Percentiles rank a stretch among this genome's conserved stretches.
Evolutionary conservation across 2,888 invertebrate genomes (phyloP).

Genomic region (Brachyopa scutellaris): DNA sequence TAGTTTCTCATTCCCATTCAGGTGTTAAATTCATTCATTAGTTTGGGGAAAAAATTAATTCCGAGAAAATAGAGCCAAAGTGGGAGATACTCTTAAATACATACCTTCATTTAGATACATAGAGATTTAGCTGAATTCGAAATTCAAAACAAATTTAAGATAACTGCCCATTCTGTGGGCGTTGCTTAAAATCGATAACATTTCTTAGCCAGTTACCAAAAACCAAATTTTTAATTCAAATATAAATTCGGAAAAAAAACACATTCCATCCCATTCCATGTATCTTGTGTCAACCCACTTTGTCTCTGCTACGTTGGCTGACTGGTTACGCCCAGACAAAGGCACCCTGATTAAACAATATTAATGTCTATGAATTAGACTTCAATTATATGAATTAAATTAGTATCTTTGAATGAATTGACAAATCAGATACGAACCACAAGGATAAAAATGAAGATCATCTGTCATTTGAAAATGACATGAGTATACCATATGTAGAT

Average conservation of each 20-base stretch:
- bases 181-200: no score
- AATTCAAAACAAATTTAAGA: neutral
- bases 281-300: slow-evolving; percentile 13
- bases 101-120: no score
- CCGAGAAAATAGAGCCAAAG: neutral
- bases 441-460: no score
- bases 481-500: no score
- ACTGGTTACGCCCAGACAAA: slow-evolving; percentile 7
- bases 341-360: neutral
- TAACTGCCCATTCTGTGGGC: slow-evolving; percentile 39
- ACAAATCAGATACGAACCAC: neutral
- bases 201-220: no score
- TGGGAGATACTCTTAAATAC: neutral
- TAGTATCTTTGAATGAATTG: slow-evolving; percentile 10
- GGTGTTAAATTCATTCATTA: slow-evolving; percentile 66
- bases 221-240: no score
- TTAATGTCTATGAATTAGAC: slow-evolving; percentile 7
- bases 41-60: slow-evolving; percentile 20
- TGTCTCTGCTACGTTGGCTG: neutral
- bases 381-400: slow-evolving; percentile 29
- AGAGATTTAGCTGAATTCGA: neutral
- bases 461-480: no score
- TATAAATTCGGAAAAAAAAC: neutral
- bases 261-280: neutral
- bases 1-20: slow-evolving; percentile 53